Conservation (phyloP, 2,797 vertebrate genomes). For the Poeciliopsis turneri region DNA sequence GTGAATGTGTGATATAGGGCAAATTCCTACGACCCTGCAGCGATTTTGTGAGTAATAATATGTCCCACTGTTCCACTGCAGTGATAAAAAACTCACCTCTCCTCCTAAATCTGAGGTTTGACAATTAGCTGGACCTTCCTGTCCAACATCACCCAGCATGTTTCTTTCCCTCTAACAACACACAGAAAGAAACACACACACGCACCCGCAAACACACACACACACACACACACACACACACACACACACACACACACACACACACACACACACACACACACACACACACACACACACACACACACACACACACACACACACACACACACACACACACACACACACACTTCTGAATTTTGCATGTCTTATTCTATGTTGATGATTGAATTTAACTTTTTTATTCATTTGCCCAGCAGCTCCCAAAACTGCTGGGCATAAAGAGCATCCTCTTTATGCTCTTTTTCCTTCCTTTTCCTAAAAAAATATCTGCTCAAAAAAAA, state of each 20-base stretch:
- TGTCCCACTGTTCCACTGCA: not conserved
- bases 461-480: not conserved
- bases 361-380: not conserved
- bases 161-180: not conserved
- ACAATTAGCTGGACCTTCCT: not conserved
- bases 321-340: not conserved
- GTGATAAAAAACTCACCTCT: not conserved
- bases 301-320: not conserved
- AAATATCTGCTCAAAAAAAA: not conserved
- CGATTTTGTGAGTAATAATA: not conserved
- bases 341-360: not conserved
- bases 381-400: not conserved
- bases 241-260: too few species aligned
- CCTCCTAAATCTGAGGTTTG: not conserved
- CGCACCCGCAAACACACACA: too few species aligned
- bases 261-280: too few species aligned
- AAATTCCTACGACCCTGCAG: not conserved
- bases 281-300: not conserved
- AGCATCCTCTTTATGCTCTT: not conserved
- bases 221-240: not conserved
- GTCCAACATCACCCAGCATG: not conserved
- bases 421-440: too few species aligned
- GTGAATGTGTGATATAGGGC: constrained; percentile 15
- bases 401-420: not conserved
- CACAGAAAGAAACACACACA: not conserved